Evolutionary conservation across 2,888 invertebrate species (phyloP).

Genomic region (Xestia c-nigrum): DNA sequence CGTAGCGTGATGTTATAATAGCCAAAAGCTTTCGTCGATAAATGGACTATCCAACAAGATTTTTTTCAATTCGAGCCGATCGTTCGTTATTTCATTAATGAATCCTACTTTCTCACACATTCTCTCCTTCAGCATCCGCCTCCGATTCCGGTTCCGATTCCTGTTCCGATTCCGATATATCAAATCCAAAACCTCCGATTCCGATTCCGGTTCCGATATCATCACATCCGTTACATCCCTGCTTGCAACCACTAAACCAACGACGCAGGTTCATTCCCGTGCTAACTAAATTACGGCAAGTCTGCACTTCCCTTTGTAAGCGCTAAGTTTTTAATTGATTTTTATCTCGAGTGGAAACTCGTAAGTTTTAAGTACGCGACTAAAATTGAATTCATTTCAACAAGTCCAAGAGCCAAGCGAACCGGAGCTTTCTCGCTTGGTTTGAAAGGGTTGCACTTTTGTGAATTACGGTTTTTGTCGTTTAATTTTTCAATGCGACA

Average conservation of each 20-base stretch:
- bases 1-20: too few species aligned
- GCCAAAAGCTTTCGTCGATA: too few species aligned
- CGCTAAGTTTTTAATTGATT: slow-evolving; percentile 65
- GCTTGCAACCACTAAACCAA: not conserved
- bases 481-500: slow-evolving; percentile 8
- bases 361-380: slow-evolving; percentile 52
- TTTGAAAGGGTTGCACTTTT: slow-evolving; percentile 47
- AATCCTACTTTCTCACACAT: too few species aligned
- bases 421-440: slow-evolving; percentile 24
- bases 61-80: too few species aligned
- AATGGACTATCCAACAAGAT: too few species aligned
- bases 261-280: slow-evolving; percentile 64
- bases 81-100: too few species aligned
- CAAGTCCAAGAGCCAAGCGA: slow-evolving; percentile 36
- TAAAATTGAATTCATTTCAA: slow-evolving; percentile 59
- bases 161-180: too few species aligned
- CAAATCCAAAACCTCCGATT: too few species aligned
- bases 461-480: slow-evolving; percentile 14
- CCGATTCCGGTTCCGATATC: too few species aligned
- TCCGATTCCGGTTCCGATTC: too few species aligned
- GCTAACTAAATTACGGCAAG: slow-evolving; percentile 37
- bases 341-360: slow-evolving; percentile 50
- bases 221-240: too few species aligned
- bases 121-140: too few species aligned
- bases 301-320: slow-evolving; percentile 45